phyloP scores from a whole-genome alignment of 2,113 vertebrate species.

The Hyperopisus bebe region DNA sequence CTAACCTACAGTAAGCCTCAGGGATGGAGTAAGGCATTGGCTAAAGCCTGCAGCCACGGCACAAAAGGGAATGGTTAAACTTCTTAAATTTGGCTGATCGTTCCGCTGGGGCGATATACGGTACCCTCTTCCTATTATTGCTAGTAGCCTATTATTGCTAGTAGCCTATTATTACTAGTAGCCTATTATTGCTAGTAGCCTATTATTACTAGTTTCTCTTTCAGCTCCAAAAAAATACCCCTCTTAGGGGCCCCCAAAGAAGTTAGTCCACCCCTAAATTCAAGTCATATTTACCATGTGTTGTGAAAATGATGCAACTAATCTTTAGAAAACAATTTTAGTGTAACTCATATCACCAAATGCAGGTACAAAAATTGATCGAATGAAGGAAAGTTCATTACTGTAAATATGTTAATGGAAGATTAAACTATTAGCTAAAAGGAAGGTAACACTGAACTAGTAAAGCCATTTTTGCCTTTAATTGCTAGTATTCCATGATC shows the following conservation, averaged over 20 bases:
- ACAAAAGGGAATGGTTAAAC: neutral
- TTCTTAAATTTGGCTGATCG: too few relatives aligned
- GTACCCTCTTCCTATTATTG: too few relatives aligned
- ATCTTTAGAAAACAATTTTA: neutral
- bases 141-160: too few relatives aligned
- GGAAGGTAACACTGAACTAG: neutral
- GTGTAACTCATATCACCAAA: neutral
- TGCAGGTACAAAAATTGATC: neutral
- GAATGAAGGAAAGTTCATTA: neutral
- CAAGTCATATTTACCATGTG: neutral
- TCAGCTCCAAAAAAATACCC: too few relatives aligned
- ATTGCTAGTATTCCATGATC: neutral
- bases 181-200: too few relatives aligned
- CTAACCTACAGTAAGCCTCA: neutral
- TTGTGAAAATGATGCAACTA: neutral
- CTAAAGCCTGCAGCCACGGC: neutral
- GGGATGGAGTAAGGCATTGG: neutral
- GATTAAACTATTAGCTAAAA: neutral
- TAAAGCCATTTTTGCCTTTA: neutral
- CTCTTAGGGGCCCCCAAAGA: too few relatives aligned
- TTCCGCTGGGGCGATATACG: too few relatives aligned
- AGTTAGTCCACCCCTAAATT: neutral
- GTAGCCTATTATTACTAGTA: too few relatives aligned
- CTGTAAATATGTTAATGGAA: neutral
- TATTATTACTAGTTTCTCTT: too few relatives aligned